phyloP scores from a whole-genome alignment of 2,888 invertebrate genomes.

The Junonia oenone region DNA sequence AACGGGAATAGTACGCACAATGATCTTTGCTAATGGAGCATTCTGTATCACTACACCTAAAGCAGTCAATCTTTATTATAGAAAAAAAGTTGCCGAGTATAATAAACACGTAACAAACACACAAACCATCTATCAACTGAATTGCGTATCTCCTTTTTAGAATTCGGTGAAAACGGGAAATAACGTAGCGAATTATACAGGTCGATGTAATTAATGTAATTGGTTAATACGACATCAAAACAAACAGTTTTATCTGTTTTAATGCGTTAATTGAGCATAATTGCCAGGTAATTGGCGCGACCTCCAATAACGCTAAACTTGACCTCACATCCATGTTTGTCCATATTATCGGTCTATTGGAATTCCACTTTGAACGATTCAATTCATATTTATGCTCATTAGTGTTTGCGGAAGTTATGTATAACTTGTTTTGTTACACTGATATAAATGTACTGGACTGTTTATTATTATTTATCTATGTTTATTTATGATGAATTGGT shows the following conservation, averaged over 20 bases:
- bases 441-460: too few species aligned
- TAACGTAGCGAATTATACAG: neutral
- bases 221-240: conserved; percentile 12
- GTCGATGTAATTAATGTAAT: conserved; percentile 10
- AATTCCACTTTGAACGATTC: conserved; percentile 6
- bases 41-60: too few species aligned
- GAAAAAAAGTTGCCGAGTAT: too few species aligned
- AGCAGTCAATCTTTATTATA: too few species aligned
- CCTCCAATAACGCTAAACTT: conserved; percentile 34
- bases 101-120: too few species aligned
- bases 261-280: conserved; percentile 31
- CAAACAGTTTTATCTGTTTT: conserved; percentile 22
- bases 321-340: conserved; percentile 16
- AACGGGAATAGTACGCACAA: too few species aligned
- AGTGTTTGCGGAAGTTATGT: conserved; percentile 6
- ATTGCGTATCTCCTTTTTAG: too few species aligned
- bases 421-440: neutral
- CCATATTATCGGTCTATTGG: conserved; percentile 2
- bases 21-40: too few species aligned
- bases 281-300: conserved; percentile 41
- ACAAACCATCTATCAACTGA: too few species aligned
- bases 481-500: neutral
- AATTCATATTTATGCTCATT: neutral
- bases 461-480: neutral
- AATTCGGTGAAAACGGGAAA: neutral